Conservation (phyloP, 2,888 invertebrate genomes). For the Reticulitermes lucifugus region DNA sequence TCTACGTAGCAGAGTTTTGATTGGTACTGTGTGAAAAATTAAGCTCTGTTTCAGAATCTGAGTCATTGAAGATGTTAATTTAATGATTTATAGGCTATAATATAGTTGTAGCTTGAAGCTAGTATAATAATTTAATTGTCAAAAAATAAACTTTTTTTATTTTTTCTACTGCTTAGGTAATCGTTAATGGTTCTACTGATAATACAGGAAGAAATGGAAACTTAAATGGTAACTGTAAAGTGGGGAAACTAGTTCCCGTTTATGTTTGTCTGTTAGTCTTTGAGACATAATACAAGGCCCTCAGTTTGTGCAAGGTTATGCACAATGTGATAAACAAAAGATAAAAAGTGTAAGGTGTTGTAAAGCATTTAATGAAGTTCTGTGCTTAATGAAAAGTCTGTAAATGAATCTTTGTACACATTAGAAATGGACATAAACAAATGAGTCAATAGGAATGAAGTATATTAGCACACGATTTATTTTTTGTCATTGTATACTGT, state of each 20-base stretch:
- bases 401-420: slow-evolving; percentile 20
- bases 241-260: background rate
- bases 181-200: background rate
- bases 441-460: background rate
- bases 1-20: background rate
- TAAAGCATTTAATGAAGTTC: background rate
- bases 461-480: background rate
- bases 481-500: background rate
- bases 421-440: background rate
- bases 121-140: background rate
- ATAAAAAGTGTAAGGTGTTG: background rate
- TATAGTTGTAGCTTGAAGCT: background rate
- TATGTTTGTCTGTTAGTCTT: background rate
- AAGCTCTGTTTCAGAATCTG: background rate
- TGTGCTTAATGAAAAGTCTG: background rate
- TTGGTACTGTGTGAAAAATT: background rate
- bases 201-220: background rate
- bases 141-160: background rate
- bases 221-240: background rate
- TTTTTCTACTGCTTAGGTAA: background rate
- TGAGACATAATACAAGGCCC: background rate
- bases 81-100: slow-evolving; percentile 16
- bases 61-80: slow-evolving; percentile 6
- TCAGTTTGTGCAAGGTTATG: slow-evolving; percentile 2
- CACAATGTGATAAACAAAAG: background rate